phyloP scores from a whole-genome alignment of 2,797 vertebrate genomes.

The Vireo griseus region DNA sequence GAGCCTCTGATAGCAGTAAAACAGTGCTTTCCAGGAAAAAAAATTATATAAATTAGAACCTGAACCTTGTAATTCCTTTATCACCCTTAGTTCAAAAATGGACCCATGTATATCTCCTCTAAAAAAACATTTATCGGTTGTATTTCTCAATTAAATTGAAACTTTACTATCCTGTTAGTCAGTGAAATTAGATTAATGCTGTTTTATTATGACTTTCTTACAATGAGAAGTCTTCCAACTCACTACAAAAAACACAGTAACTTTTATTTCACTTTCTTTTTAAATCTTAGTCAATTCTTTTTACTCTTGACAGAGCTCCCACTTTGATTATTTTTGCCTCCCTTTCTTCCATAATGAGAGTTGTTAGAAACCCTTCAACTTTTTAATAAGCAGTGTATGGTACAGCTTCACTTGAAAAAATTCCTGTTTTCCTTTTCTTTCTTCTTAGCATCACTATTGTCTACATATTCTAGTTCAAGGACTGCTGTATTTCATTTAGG shows the following conservation, averaged over 20 bases:
- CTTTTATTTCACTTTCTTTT: background rate
- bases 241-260: background rate
- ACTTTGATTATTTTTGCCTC: background rate
- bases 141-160: background rate
- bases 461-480: background rate
- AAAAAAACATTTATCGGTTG: background rate
- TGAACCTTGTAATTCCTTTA: background rate
- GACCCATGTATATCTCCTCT: background rate
- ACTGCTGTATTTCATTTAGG: conserved; percentile 26
- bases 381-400: background rate
- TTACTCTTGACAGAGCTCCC: background rate
- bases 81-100: background rate
- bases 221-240: background rate
- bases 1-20: background rate
- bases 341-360: background rate
- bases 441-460: background rate
- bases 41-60: background rate
- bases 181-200: background rate
- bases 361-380: background rate
- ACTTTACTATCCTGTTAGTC: background rate
- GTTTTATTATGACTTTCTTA: background rate
- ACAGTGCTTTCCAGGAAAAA: background rate
- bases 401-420: background rate
- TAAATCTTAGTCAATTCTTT: background rate
- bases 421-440: background rate